phyloP scores from a whole-genome alignment of 2,113 vertebrate species.

The Ia io region DNA sequence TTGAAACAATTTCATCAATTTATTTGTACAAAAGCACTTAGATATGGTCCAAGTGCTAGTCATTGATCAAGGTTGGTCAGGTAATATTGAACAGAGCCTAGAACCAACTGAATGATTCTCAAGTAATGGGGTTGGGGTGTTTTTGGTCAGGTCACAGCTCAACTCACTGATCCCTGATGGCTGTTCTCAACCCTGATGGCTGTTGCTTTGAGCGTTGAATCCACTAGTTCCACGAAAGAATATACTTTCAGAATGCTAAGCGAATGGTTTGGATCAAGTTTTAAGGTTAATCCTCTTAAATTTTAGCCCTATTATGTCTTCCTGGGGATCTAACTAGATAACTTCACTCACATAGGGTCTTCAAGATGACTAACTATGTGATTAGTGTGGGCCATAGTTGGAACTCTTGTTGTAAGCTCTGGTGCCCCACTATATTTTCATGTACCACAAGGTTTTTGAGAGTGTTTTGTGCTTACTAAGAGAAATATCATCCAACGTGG shows the following conservation, averaged over 20 bases:
- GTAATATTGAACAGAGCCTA: slow-evolving; percentile 39
- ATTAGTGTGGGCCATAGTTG: neutral
- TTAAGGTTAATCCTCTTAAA: neutral
- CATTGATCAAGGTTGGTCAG: slow-evolving; percentile 28
- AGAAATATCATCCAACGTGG: neutral
- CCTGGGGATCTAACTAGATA: neutral
- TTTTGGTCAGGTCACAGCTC: neutral
- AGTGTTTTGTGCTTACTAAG: neutral
- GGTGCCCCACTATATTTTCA: neutral
- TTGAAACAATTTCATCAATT: slow-evolving; percentile 58
- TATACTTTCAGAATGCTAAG: neutral
- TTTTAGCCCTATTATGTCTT: neutral
- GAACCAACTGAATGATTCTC: neutral
- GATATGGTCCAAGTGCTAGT: neutral
- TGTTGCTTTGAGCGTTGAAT: neutral
- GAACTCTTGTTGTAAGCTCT: neutral
- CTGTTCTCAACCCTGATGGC: neutral
- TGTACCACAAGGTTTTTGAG: neutral
- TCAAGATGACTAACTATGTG: neutral
- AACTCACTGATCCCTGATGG: neutral
- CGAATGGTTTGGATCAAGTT: neutral
- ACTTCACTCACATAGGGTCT: neutral
- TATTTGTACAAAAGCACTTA: slow-evolving; percentile 50
- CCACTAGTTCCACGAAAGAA: neutral
- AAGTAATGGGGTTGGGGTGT: neutral